Evolutionary conservation across 2,113 vertebrate species (phyloP).

Genomic region (Stigmatopora argus): DNA sequence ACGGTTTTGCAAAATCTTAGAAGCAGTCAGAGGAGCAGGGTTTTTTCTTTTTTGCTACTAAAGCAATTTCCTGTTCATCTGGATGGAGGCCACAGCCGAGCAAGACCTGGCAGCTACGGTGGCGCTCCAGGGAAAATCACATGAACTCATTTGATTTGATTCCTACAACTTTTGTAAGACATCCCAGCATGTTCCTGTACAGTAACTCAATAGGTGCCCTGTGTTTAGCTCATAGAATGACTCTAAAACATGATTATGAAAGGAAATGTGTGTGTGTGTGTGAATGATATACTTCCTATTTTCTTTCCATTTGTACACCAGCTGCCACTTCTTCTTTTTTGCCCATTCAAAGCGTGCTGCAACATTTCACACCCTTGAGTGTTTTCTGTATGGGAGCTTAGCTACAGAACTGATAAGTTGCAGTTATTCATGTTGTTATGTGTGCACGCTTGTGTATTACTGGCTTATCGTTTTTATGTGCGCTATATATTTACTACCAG

Average conservation of each 20-base stretch:
- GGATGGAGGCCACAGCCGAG: neutral
- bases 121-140: neutral
- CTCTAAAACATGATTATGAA: neutral
- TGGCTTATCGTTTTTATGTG: neutral
- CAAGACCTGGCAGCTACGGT: neutral
- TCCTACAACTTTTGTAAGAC: too few relatives aligned
- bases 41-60: neutral
- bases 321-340: neutral
- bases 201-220: neutral
- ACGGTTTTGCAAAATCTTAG: too few relatives aligned
- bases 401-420: neutral
- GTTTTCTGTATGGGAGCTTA: neutral
- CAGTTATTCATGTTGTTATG: neutral
- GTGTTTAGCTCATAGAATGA: too few relatives aligned
- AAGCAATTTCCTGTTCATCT: neutral
- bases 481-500: neutral
- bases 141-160: neutral
- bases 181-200: neutral
- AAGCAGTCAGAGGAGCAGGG: neutral
- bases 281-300: neutral
- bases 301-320: neutral
- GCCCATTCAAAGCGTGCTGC: neutral
- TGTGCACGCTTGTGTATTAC: neutral
- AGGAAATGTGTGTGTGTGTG: neutral
- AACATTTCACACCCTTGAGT: neutral